Evolutionary conservation across 1,140 invertebrate genomes (phyloP).

Genomic region (Ceratina australensis): DNA sequence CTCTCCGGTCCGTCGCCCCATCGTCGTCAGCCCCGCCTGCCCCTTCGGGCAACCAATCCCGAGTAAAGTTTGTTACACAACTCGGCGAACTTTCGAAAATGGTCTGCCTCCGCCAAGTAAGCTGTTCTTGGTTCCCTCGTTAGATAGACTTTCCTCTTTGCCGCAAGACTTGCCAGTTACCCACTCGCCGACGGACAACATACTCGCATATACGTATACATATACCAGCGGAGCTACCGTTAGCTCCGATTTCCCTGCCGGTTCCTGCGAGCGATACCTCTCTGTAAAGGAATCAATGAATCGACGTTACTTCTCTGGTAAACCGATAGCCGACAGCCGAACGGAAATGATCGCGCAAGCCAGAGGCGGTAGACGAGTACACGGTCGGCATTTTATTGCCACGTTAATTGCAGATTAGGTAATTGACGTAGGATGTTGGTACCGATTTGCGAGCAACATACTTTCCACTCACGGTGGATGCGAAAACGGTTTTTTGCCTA

Average conservation of each 20-base stretch:
- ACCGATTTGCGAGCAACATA: neutral
- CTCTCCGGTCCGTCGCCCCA: slow-evolving; percentile 8
- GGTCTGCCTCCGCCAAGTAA: slow-evolving; percentile 75
- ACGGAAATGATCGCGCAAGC: too few relatives aligned
- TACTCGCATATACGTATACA: neutral
- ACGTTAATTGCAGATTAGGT: slow-evolving; percentile 18
- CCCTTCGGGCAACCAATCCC: slow-evolving; percentile 78
- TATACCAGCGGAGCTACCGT: too few relatives aligned
- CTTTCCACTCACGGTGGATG: neutral
- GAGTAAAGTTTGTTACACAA: slow-evolving; percentile 79
- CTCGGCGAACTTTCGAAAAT: slow-evolving; percentile 77
- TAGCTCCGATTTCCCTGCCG: too few relatives aligned
- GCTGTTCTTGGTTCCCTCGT: slow-evolving; percentile 71
- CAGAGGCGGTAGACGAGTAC: too few relatives aligned
- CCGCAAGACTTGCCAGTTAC: slow-evolving; percentile 63
- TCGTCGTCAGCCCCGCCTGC: slow-evolving; percentile 67
- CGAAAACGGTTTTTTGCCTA: slow-evolving; percentile 2
- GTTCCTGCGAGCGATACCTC: too few relatives aligned
- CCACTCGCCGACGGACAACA: neutral
- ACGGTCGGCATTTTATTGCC: too few relatives aligned
- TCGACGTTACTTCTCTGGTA: too few relatives aligned
- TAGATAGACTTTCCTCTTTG: slow-evolving; percentile 67
- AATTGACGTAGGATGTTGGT: neutral
- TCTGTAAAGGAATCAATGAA: too few relatives aligned
- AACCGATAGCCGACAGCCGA: too few relatives aligned